Base-by-base conservation (phyloP, 2,888 invertebrate species). In the Xylocampa areola region DNA sequence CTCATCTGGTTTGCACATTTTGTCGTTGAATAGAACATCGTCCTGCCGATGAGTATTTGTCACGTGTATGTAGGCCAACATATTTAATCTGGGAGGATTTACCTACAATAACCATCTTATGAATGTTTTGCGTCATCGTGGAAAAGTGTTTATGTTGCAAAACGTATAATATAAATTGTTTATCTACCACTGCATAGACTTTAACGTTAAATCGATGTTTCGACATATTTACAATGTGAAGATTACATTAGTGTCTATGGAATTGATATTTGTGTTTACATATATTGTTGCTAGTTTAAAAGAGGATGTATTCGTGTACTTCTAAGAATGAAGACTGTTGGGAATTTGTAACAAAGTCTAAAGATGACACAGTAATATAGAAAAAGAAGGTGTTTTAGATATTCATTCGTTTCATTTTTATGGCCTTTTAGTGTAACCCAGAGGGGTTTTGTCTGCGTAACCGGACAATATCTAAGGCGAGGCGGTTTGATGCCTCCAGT, bases 71-170 rank as follows among this genome's bases (percentile, higher is more conserved):
- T 29, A 44, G 36, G 1, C 27, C 37, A 32, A 7, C 19, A 7
- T 10, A 25, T 41, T 52, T 64, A 60, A 68, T 71, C 64, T 33
- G 30, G n/a, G n/a, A 52, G 30, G 44, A 60, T 68, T 68, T 65
- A 60, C 60, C 48, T 27, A 45, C 19, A 52, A 35, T 41, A 63
- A 35, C 33, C 51, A 41, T 45, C 32, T 67, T 49, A 43, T 25
- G 27, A 51, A 19, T 27, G 43, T 40, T 68, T 47, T 54, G 36
- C 73, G 69, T 65, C 73, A 69, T 43, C 40, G 25, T 21, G 33
- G 54, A 35, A 63, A 72, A 57, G 51, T 50, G 29, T 57, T 48
- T 47, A 25, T 47, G 32, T 52, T 66, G 27, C 29, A 19, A 40
- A 40, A 32, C 14, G 36, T 35, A 37, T 58, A 44, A 53, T 62